phyloP scores from a whole-genome alignment of 1,140 invertebrate species.

The Frieseomelitta varia region DNA sequence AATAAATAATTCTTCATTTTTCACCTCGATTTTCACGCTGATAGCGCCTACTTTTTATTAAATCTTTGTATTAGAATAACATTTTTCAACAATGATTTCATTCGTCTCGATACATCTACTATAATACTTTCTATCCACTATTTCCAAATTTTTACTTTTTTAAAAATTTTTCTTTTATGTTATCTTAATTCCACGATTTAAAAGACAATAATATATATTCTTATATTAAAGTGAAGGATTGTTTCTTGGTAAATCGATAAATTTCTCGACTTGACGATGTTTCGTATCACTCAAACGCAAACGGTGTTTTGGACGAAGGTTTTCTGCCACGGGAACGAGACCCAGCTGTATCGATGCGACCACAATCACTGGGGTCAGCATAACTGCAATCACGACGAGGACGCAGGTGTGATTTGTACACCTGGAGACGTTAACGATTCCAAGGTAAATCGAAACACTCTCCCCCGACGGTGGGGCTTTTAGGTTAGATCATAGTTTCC shows the following conservation, averaged over 20 bases:
- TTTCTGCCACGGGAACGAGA: slow-evolving; percentile 87
- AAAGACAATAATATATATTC: not conserved
- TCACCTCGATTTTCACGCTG: no score
- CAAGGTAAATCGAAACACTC: slow-evolving; percentile 74
- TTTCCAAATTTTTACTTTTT: not conserved
- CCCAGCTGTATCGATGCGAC: slow-evolving; percentile 84
- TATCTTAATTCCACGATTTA: not conserved
- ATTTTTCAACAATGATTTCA: not conserved
- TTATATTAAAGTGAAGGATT: not conserved
- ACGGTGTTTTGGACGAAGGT: slow-evolving; percentile 79
- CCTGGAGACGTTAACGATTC: slow-evolving; percentile 65
- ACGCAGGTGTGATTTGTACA: slow-evolving; percentile 86
- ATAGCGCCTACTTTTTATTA: not conserved
- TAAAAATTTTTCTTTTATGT: no score
- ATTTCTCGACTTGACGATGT: not conserved
- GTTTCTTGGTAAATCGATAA: not conserved
- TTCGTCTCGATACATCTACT: not conserved
- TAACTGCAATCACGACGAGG: slow-evolving; percentile 90
- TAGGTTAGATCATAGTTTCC: slow-evolving; percentile 33
- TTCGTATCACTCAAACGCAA: not conserved
- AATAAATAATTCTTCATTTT: no score
- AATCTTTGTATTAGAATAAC: not conserved
- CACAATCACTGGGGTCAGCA: slow-evolving; percentile 87
- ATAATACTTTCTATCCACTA: not conserved
- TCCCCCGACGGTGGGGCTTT: not conserved